These are phyloP conservation scores for Dastarcus helophoroides DNA, from an alignment of 2,888 invertebrate genomes.

Conservation along the genomic window DNA sequence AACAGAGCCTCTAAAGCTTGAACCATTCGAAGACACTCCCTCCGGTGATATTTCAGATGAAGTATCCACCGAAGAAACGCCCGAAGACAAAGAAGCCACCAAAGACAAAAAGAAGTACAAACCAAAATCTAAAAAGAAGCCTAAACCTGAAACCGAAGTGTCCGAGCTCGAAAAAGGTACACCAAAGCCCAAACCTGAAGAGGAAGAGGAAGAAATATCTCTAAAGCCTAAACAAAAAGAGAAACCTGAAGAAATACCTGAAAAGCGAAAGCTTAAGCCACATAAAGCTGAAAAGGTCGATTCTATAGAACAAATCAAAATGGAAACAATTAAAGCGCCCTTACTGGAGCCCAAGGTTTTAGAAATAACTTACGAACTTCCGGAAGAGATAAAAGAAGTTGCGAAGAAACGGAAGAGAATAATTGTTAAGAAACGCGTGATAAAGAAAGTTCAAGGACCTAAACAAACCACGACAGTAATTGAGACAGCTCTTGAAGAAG, in stretches of 20 bases:
- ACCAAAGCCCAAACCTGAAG: constrained; percentile 20
- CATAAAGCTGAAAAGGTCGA: not conserved
- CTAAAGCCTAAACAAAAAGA: constrained; percentile 17
- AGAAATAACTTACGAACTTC: too few relatives aligned
- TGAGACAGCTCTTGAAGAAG: constrained; percentile 16
- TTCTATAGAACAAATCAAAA: not conserved
- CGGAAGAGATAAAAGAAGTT: constrained; percentile 19
- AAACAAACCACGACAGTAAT: constrained; percentile 20
- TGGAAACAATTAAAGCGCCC: not conserved
- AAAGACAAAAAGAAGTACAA: constrained; percentile 24
- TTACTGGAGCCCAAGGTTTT: too few relatives aligned
- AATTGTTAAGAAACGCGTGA: constrained; percentile 6
- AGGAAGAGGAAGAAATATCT: constrained; percentile 16
- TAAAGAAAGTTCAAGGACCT: constrained; percentile 21
- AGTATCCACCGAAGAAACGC: too few relatives aligned
- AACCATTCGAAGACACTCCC: constrained; percentile 5
- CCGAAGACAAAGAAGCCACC: constrained; percentile 1
- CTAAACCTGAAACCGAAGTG: constrained; percentile 32
- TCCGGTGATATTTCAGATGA: too few relatives aligned
- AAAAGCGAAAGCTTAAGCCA: constrained; percentile 3
- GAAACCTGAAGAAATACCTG: constrained; percentile 18
- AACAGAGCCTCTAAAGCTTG: constrained; percentile 19
- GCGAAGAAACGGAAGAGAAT: constrained; percentile 14
- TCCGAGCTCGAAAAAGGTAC: constrained; percentile 31
- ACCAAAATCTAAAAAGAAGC: constrained; percentile 19